These are phyloP conservation scores for Thamnophis sirtalis DNA, from an alignment of 2,113 vertebrate genomes.

Conservation along the genomic window DNA sequence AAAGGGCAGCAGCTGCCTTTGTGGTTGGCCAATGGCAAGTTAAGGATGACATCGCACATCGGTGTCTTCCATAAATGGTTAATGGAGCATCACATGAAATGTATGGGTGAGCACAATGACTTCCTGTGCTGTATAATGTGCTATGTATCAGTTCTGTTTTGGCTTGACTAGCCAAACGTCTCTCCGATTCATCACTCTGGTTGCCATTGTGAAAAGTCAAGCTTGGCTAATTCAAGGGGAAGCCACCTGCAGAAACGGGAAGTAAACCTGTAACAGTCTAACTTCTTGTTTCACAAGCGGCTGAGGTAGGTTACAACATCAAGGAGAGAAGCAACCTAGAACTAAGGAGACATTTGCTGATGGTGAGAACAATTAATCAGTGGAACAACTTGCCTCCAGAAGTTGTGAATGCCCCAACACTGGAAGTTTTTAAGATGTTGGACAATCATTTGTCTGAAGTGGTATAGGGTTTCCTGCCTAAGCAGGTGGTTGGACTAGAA, in stretches of 20 bases:
- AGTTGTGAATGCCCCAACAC: too few species aligned
- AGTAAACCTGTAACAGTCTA: background rate
- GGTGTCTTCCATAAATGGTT: background rate
- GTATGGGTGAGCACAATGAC: background rate
- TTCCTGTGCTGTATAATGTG: background rate
- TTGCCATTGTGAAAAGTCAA: background rate
- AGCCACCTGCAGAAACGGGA: slow-evolving; percentile 17
- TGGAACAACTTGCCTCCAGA: too few species aligned
- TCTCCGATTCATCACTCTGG: background rate
- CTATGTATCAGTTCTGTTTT: background rate
- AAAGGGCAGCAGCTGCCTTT: background rate
- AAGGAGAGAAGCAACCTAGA: background rate
- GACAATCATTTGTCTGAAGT: too few species aligned
- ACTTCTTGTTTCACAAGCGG: background rate
- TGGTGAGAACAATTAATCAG: too few species aligned
- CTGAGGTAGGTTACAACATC: background rate
- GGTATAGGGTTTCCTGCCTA: too few species aligned
- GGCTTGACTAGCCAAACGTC: background rate
- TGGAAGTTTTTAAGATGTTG: too few species aligned
- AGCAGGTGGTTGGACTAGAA: too few species aligned
- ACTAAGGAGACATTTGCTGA: too few species aligned
- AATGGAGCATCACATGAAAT: background rate
- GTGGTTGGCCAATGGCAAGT: background rate
- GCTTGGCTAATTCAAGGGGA: background rate
- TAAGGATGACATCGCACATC: background rate